Percentiles rank a stretch among this genome's conserved stretches.
Conservation (phyloP, 2,113 vertebrate genomes). For the Cynocephalus volans region DNA sequence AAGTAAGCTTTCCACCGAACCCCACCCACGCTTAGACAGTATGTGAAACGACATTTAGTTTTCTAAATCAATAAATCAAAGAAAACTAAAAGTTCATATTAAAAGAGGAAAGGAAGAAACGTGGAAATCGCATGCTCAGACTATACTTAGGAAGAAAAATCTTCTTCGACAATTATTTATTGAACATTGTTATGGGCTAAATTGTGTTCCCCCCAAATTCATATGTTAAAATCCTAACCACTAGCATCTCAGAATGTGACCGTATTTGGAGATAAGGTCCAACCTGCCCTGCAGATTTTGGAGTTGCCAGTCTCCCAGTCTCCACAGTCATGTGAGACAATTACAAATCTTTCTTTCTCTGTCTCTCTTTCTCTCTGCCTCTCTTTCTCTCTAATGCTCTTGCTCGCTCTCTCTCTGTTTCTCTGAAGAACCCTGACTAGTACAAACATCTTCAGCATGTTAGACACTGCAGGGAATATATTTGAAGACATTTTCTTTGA, state of each 20-base stretch:
- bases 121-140: not conserved
- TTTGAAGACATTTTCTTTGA: constrained; percentile 20
- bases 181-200: not conserved
- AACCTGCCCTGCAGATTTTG: not conserved
- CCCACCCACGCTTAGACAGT: not conserved
- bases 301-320: not conserved
- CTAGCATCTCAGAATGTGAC: not conserved
- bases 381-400: too few relatives aligned
- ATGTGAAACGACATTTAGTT: not conserved
- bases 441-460: not conserved
- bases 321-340: not conserved
- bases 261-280: not conserved
- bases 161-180: not conserved
- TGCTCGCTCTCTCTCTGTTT: not conserved
- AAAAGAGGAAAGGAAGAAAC: constrained; percentile 23
- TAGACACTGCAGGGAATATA: not conserved
- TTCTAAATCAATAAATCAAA: constrained; percentile 39
- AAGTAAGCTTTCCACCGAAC: not conserved
- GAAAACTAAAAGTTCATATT: not conserved
- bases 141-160: not conserved
- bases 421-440: not conserved
- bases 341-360: not conserved
- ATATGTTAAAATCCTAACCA: not conserved
- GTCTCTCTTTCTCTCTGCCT: too few relatives aligned
- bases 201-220: not conserved